Evolutionary conservation across 2,113 vertebrate species (phyloP).

Genomic region (Poeciliopsis retropinna): DNA sequence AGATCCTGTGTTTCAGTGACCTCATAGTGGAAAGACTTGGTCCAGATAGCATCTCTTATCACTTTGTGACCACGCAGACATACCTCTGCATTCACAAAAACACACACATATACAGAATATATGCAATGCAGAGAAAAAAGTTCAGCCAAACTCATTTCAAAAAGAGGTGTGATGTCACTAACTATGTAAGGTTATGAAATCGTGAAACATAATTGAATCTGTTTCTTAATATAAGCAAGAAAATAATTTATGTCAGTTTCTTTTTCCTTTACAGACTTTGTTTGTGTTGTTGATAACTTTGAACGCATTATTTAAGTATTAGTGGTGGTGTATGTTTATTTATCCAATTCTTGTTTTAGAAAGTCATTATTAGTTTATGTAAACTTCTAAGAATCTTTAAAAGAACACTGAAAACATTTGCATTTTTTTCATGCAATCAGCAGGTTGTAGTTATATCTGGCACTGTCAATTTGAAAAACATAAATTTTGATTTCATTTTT

Average conservation of each 20-base stretch:
- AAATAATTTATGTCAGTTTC: neutral
- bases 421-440: neutral
- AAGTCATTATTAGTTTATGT: neutral
- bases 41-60: slow-evolving; percentile 66
- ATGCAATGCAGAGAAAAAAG: too few relatives aligned
- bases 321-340: too few relatives aligned
- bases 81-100: neutral
- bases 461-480: neutral
- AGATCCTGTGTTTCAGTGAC: slow-evolving; percentile 50
- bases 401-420: neutral
- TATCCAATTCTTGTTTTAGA: too few relatives aligned
- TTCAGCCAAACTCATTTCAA: too few relatives aligned
- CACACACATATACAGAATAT: too few relatives aligned
- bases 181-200: neutral
- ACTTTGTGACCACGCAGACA: slow-evolving; percentile 32
- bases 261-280: too few relatives aligned
- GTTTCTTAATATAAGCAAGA: neutral
- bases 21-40: slow-evolving; percentile 71
- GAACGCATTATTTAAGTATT: too few relatives aligned
- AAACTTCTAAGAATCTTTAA: neutral
- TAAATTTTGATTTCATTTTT: neutral
- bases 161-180: too few relatives aligned
- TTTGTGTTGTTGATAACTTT: too few relatives aligned
- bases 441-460: neutral
- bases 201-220: neutral